phyloP scores from a whole-genome alignment of 2,888 invertebrate species.

The Panopea generosa region DNA sequence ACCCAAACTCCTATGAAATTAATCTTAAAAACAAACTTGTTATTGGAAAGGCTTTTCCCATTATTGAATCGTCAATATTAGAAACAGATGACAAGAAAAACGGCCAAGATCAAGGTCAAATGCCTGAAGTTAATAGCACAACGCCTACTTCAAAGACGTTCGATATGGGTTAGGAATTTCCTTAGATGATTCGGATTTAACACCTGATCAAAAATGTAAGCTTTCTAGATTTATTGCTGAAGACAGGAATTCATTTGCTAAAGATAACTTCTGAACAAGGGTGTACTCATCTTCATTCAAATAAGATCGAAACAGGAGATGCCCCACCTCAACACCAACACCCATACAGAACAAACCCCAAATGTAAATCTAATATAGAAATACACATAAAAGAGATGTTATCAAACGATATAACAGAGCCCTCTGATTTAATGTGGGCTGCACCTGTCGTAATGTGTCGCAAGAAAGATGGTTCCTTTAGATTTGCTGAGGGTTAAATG shows the following conservation, averaged over 20 bases:
- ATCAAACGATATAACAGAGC: constrained; percentile 53
- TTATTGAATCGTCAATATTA: constrained; percentile 21
- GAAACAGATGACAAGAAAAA: background rate
- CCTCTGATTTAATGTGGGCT: constrained; percentile 49
- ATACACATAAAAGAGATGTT: constrained; percentile 51
- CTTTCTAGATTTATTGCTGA: constrained; percentile 28
- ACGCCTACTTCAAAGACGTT: background rate
- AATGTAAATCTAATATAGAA: constrained; percentile 31
- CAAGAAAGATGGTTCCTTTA: constrained; percentile 41
- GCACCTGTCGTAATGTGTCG: constrained; percentile 54
- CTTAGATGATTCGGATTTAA: constrained; percentile 24
- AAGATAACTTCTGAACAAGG: constrained; percentile 50
- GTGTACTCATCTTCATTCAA: constrained; percentile 30
- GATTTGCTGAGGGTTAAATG: constrained; percentile 46
- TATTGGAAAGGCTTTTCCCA: constrained; percentile 24
- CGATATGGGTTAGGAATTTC: constrained; percentile 25
- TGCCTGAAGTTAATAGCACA: background rate
- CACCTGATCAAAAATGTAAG: constrained; percentile 12
- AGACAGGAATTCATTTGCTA: constrained; percentile 43
- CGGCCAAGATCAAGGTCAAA: background rate
- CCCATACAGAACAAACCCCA: constrained; percentile 33
- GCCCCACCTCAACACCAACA: constrained; percentile 42
- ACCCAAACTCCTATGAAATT: too few relatives aligned
- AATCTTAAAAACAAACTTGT: constrained; percentile 10
- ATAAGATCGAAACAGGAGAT: constrained; percentile 50